phyloP scores from a whole-genome alignment of 2,888 invertebrate species.

The Cepaea hortensis region DNA sequence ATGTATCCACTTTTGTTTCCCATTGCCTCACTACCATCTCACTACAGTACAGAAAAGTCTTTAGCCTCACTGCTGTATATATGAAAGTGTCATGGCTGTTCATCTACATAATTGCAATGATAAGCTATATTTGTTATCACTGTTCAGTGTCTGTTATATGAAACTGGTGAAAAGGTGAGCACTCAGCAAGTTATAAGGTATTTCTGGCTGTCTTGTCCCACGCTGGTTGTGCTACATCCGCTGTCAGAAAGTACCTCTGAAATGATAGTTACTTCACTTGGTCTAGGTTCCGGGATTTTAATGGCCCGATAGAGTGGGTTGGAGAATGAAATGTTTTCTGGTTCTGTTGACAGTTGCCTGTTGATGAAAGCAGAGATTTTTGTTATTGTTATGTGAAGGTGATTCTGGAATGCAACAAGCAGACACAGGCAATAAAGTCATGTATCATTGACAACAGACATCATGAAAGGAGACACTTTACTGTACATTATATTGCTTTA shows the following conservation, averaged over 20 bases:
- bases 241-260: constrained; percentile 47
- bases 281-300: constrained; percentile 39
- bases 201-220: constrained; percentile 44
- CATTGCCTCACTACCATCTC: too few species aligned
- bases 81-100: too few species aligned
- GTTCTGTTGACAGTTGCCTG: constrained; percentile 40
- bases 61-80: too few species aligned
- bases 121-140: neutral
- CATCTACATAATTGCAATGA: too few species aligned
- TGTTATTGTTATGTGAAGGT: neutral
- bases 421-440: neutral
- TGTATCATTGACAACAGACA: neutral
- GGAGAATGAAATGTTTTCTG: constrained; percentile 62
- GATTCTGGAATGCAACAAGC: neutral
- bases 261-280: constrained; percentile 39
- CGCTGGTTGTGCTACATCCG: constrained; percentile 54
- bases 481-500: neutral
- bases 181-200: constrained; percentile 26
- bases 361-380: neutral
- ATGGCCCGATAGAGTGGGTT: constrained; percentile 62
- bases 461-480: neutral
- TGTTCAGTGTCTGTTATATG: neutral
- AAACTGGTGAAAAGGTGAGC: constrained; percentile 25
- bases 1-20: too few species aligned
- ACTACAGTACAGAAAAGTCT: too few species aligned